Evolutionary conservation across 1,140 invertebrate species (phyloP).

Genomic region (Adelges cooleyi): DNA sequence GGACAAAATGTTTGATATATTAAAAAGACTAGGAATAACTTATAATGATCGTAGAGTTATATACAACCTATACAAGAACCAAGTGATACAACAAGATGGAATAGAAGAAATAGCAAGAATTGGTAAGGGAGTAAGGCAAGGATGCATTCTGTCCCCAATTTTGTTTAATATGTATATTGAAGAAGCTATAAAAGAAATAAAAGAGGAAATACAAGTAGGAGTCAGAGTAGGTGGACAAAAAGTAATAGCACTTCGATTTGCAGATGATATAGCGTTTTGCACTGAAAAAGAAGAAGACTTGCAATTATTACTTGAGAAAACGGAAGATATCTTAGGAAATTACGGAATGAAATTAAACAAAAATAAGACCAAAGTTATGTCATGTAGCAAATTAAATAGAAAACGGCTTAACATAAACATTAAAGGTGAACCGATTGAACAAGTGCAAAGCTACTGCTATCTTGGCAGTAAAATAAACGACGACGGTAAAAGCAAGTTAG

Average conservation of each 20-base stretch:
- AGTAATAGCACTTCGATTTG: conserved; percentile 20
- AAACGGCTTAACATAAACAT: conserved; percentile 21
- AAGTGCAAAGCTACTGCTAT: conserved; percentile 24
- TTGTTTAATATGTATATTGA: conserved; percentile 37
- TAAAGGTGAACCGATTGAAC: conserved; percentile 10
- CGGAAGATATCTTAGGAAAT: background rate
- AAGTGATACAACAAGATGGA: background rate
- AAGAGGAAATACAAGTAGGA: background rate
- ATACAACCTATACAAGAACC: conserved; percentile 18
- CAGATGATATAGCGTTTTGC: conserved; percentile 24
- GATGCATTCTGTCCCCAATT: conserved; percentile 35
- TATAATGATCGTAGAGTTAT: conserved; percentile 15
- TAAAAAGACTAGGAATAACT: conserved; percentile 7
- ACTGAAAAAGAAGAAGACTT: conserved; percentile 2
- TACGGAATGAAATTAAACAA: conserved; percentile 16
- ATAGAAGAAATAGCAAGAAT: conserved; percentile 4
- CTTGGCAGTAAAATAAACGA: conserved; percentile 27
- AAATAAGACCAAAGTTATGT: conserved; percentile 22
- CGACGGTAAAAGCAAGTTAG: conserved; percentile 13
- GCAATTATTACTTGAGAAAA: conserved; percentile 5
- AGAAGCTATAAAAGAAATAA: conserved; percentile 8
- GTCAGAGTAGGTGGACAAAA: conserved; percentile 19
- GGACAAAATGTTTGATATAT: conserved; percentile 12
- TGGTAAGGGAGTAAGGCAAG: conserved; percentile 35
- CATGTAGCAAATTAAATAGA: conserved; percentile 8